Conservation (phyloP, 2,113 vertebrate species). For the Gulo gulo region DNA sequence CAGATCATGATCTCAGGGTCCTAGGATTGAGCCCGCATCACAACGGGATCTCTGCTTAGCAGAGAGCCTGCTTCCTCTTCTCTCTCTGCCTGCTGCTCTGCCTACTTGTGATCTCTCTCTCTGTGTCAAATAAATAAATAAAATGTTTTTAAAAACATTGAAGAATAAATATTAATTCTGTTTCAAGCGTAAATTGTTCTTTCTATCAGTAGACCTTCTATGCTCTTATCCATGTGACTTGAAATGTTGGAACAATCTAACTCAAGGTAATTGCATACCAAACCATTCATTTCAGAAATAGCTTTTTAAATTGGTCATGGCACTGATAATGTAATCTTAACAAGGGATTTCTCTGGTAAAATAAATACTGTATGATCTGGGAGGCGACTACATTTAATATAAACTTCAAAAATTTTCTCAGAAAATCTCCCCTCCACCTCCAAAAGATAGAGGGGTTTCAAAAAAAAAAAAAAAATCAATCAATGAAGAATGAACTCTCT, state of each 20-base stretch:
- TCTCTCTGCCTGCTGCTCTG: no score
- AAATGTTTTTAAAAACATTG: not conserved
- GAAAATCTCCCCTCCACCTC: not conserved
- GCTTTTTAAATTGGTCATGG: constrained; percentile 49
- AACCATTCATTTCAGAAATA: constrained; percentile 44
- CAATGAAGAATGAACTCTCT: not conserved
- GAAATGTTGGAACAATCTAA: constrained; percentile 16
- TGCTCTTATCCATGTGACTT: constrained; percentile 34
- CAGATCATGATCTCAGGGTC: no score
- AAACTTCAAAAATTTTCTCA: constrained; percentile 61
- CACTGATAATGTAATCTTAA: constrained; percentile 35
- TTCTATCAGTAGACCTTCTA: not conserved
- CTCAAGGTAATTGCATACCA: constrained; percentile 40
- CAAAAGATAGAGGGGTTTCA: not conserved
- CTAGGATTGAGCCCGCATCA: no score
- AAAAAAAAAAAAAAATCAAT: not conserved
- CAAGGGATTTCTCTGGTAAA: constrained; percentile 48
- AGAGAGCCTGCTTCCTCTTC: no score
- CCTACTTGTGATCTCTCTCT: no score
- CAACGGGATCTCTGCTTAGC: no score
- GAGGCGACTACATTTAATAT: constrained; percentile 4
- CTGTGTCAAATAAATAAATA: no score
- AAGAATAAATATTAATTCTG: constrained; percentile 1
- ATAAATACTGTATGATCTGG: constrained; percentile 37
- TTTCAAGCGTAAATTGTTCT: constrained; percentile 38